A percentile compares a stretch with the other conserved stretches of the same genome.
Evolutionary conservation across 2,888 invertebrate species (phyloP).

Genomic region (Euplagia quadripunctaria): DNA sequence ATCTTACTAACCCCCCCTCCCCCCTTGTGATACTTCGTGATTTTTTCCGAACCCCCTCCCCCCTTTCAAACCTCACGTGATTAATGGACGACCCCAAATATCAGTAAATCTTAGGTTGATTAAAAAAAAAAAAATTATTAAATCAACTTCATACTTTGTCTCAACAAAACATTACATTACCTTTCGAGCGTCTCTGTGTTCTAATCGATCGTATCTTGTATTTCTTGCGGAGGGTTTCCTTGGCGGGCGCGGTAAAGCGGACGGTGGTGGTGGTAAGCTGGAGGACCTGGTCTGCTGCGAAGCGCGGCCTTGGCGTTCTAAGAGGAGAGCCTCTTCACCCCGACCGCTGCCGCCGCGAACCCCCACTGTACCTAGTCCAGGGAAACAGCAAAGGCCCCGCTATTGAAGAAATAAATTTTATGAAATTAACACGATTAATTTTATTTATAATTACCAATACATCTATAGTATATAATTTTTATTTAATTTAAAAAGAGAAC

Average conservation of each 20-base stretch:
- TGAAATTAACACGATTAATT: background rate
- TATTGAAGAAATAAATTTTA: constrained; percentile 65
- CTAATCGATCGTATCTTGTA: constrained; percentile 90
- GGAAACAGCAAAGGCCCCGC: constrained; percentile 95
- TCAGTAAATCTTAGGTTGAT: too few relatives aligned
- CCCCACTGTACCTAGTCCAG: constrained; percentile 82
- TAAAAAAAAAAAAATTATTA: too few relatives aligned
- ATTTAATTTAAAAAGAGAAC: too few relatives aligned
- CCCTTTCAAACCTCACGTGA: too few relatives aligned
- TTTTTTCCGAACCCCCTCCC: too few relatives aligned
- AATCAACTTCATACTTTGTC: too few relatives aligned
- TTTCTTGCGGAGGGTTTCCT: constrained; percentile 86
- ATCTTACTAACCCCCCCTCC: too few relatives aligned
- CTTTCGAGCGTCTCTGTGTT: constrained; percentile 79
- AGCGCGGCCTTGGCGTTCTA: constrained; percentile 92
- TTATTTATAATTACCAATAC: too few relatives aligned
- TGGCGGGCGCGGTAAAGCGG: constrained; percentile 91
- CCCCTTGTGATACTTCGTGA: too few relatives aligned
- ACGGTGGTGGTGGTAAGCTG: constrained; percentile 90
- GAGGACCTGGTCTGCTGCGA: constrained; percentile 91
- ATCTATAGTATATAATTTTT: too few relatives aligned
- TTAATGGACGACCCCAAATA: too few relatives aligned
- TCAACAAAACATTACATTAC: constrained; percentile 47
- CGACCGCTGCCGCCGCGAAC: constrained; percentile 82
- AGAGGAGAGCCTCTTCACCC: constrained; percentile 90